Conservation (phyloP, 92 coral and sea anemone genomes). For the Epizoanthus illoricatus region DNA sequence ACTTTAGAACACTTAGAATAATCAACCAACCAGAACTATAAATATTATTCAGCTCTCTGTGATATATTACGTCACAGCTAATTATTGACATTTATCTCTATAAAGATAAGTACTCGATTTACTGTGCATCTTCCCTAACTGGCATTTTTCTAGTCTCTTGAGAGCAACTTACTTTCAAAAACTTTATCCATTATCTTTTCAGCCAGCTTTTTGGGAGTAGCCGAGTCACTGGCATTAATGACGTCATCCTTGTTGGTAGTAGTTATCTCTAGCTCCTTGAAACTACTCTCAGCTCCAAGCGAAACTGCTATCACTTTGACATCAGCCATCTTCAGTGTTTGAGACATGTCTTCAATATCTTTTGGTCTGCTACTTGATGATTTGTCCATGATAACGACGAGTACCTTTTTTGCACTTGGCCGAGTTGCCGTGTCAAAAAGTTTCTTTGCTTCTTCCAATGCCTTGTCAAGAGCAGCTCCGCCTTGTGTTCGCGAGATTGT, state of each 20-base stretch:
- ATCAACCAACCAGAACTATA: too few relatives aligned
- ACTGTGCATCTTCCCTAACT: background rate
- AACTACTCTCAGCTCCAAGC: conserved; percentile 43
- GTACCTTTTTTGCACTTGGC: conserved; percentile 69
- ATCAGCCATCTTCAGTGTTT: conserved; percentile 32
- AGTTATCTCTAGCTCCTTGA: conserved; percentile 43
- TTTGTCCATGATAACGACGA: conserved; percentile 78
- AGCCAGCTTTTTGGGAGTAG: conserved; percentile 50
- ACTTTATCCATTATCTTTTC: conserved; percentile 60
- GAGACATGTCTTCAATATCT: conserved; percentile 44
- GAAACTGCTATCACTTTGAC: conserved; percentile 14
- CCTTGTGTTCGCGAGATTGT: conserved; percentile 6
- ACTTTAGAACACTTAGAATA: too few relatives aligned
- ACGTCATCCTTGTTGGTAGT: conserved; percentile 70
- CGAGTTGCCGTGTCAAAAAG: conserved; percentile 66
- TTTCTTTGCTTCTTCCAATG: conserved; percentile 66
- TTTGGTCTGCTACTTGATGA: conserved; percentile 48
- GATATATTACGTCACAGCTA: too few relatives aligned
- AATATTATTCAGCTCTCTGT: too few relatives aligned
- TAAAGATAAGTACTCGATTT: too few relatives aligned
- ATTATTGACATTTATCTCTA: too few relatives aligned
- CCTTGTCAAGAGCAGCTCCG: conserved; percentile 70
- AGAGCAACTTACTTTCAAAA: conserved; percentile 48
- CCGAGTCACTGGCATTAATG: conserved; percentile 50
- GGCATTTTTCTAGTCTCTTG: background rate